These are phyloP conservation scores for Enteromius anoplus DNA, from an alignment of 2,797 vertebrate species.

Conservation along the genomic window DNA sequence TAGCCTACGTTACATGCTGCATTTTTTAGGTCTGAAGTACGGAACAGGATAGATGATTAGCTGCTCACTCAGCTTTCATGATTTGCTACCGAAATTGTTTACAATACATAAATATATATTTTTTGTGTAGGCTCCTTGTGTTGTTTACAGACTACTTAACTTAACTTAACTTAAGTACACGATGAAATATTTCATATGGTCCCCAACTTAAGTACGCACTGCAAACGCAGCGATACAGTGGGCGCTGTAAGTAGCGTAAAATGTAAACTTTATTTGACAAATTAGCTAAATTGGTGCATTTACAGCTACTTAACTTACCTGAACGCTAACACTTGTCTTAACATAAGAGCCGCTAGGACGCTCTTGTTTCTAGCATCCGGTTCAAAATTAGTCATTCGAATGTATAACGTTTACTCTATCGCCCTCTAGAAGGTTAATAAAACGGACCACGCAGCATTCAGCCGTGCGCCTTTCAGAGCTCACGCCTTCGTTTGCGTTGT, in stretches of 20 bases:
- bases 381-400: too few relatives aligned
- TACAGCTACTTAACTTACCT: constrained; percentile 3
- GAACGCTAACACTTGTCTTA: background rate
- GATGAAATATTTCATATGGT: background rate
- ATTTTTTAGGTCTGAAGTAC: background rate
- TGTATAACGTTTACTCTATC: too few relatives aligned
- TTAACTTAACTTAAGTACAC: too few relatives aligned
- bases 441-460: too few relatives aligned
- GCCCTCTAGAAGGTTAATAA: too few relatives aligned
- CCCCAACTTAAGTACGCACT: background rate
- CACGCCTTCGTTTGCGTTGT: background rate
- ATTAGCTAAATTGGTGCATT: background rate
- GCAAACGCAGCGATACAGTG: background rate
- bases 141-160: background rate
- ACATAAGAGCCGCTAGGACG: background rate
- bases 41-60: background rate
- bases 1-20: background rate
- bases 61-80: background rate
- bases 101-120: background rate
- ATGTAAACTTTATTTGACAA: background rate
- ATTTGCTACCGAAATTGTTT: background rate
- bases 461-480: too few relatives aligned
- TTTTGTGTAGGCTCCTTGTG: background rate
- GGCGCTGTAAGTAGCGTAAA: background rate
- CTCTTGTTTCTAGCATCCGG: too few relatives aligned